Evolutionary conservation across 2,888 invertebrate genomes (phyloP).

Genomic region (Timema podura): DNA sequence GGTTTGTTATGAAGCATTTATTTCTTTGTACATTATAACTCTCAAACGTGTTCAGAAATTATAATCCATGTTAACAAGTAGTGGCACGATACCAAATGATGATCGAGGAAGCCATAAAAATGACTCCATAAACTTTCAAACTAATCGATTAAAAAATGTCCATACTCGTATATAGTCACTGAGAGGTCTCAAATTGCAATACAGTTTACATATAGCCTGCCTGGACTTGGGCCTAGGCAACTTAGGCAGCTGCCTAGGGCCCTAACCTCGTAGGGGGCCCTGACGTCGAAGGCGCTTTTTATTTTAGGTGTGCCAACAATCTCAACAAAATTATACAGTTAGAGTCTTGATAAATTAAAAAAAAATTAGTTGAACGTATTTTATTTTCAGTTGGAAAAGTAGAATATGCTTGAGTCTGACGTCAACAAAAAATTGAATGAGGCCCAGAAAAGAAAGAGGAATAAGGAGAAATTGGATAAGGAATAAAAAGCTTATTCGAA

Average conservation of each 20-base stretch:
- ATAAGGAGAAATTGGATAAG: no score
- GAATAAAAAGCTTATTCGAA: no score
- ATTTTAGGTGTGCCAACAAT: no score
- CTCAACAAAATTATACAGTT: not conserved
- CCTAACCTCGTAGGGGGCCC: not conserved
- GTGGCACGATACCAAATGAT: not conserved
- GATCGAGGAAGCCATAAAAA: not conserved
- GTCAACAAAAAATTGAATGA: no score
- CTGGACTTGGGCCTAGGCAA: not conserved
- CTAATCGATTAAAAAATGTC: not conserved
- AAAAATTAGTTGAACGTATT: not conserved
- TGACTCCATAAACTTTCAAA: not conserved
- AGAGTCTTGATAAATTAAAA: not conserved
- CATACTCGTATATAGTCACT: not conserved
- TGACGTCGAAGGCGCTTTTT: no score
- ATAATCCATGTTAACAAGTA: not conserved
- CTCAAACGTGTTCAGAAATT: not conserved
- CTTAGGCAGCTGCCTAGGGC: not conserved
- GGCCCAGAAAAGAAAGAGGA: no score
- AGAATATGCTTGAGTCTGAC: no score
- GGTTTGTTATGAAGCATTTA: constrained; percentile 3
- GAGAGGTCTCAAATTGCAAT: not conserved
- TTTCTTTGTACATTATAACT: not conserved
- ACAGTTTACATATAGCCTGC: not conserved
- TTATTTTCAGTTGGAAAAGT: no score